A percentile compares a stretch with the other conserved stretches of the same genome.
These are phyloP conservation scores for Ascaphus truei DNA, from an alignment of 2,113 vertebrate genomes.

Conservation along the genomic window DNA sequence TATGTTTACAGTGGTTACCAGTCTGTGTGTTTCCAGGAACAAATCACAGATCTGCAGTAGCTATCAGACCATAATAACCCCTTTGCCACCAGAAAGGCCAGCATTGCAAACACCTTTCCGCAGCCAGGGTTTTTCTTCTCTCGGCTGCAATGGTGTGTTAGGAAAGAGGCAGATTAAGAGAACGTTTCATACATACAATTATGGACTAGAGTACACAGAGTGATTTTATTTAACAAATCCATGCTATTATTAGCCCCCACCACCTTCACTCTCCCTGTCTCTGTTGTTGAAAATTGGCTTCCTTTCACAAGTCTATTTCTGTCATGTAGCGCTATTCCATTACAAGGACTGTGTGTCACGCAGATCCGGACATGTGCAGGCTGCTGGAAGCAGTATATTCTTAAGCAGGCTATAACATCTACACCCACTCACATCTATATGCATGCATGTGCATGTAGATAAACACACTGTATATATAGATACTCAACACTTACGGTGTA, in stretches of 20 bases:
- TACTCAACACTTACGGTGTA: too few species aligned
- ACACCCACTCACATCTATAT: not conserved
- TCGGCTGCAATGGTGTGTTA: too few species aligned
- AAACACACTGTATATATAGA: not conserved
- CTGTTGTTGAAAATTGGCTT: slow-evolving; percentile 12
- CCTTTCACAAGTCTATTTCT: slow-evolving; percentile 16
- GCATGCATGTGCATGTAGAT: not conserved
- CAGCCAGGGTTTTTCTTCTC: too few species aligned
- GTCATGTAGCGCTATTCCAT: not conserved
- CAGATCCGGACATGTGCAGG: not conserved
- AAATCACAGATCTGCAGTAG: too few species aligned
- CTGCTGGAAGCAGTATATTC: too few species aligned
- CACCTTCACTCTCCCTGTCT: not conserved
- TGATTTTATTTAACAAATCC: slow-evolving; percentile 18
- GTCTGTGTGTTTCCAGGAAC: not conserved
- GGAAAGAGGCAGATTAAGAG: not conserved
- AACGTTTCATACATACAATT: not conserved
- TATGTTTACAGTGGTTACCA: not conserved
- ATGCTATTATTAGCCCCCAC: slow-evolving; percentile 18
- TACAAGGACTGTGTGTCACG: not conserved
- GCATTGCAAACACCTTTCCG: too few species aligned
- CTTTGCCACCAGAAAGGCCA: too few species aligned
- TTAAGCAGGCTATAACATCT: too few species aligned
- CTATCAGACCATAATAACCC: too few species aligned
- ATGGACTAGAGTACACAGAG: not conserved